These are phyloP conservation scores for Scrobipalpa atriplicella DNA, from an alignment of 2,888 invertebrate species.

Conservation along the genomic window DNA sequence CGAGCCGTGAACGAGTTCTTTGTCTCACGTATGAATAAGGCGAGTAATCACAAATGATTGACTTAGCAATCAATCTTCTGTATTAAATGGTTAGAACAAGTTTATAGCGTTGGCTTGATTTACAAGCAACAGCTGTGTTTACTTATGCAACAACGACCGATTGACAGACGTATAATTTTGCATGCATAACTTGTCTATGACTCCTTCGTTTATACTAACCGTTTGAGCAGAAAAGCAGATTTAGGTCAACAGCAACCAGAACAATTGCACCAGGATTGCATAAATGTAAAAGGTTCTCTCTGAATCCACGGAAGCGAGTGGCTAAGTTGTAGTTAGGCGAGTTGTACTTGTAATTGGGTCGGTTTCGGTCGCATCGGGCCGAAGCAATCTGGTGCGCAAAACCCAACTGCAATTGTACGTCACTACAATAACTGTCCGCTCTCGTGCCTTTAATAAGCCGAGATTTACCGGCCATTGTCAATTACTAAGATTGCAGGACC, in stretches of 20 bases:
- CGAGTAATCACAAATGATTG: slow-evolving; percentile 1
- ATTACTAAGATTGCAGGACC: slow-evolving; percentile 54
- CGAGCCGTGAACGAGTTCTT: neutral
- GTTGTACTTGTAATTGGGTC: slow-evolving; percentile 23
- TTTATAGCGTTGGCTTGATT: slow-evolving; percentile 33
- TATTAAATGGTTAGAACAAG: slow-evolving; percentile 25
- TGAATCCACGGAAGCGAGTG: slow-evolving; percentile 3
- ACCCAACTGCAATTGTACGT: slow-evolving; percentile 32
- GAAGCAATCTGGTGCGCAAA: slow-evolving; percentile 32
- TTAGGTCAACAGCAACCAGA: too few species aligned
- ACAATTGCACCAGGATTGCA: too few species aligned
- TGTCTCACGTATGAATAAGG: neutral
- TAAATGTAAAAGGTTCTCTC: slow-evolving; percentile 9
- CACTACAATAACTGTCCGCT: neutral
- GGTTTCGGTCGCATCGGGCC: slow-evolving; percentile 12
- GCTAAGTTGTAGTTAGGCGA: neutral
- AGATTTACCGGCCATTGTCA: slow-evolving; percentile 55
- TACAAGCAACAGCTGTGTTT: slow-evolving; percentile 23
- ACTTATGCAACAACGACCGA: slow-evolving; percentile 6
- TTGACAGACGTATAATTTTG: neutral
- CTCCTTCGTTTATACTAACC: neutral
- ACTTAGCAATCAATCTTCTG: neutral
- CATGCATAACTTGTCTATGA: neutral
- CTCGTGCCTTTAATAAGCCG: slow-evolving; percentile 42
- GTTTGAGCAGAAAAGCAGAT: too few species aligned